Evolutionary conservation across 2,797 vertebrate species (phyloP).

Genomic region (Trichosurus vulpecula): DNA sequence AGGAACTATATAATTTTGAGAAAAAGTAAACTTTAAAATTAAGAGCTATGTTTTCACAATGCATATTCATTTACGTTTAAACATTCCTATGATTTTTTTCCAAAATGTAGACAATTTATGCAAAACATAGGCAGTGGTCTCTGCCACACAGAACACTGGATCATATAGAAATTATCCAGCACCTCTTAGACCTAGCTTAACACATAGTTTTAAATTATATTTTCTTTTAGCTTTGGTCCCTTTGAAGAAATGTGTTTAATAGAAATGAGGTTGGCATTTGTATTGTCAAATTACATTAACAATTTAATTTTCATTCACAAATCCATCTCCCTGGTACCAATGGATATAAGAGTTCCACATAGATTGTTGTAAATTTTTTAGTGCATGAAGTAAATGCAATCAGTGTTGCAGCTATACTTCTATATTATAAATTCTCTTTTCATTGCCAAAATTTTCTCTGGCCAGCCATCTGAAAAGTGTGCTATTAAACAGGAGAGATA

Average conservation of each 20-base stretch:
- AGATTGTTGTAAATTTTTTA: not conserved
- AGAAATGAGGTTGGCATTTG: not conserved
- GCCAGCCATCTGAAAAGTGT: not conserved
- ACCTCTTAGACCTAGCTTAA: not conserved
- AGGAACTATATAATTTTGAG: not conserved
- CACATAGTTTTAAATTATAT: not conserved
- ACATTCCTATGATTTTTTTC: not conserved
- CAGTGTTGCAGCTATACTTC: not conserved
- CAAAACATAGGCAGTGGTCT: not conserved
- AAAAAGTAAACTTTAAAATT: not conserved
- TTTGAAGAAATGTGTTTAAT: not conserved
- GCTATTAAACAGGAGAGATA: not conserved
- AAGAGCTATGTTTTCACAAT: not conserved
- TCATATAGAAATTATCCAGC: not conserved
- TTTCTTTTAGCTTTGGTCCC: not conserved
- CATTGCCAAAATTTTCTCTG: not conserved
- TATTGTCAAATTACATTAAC: not conserved
- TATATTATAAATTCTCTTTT: not conserved
- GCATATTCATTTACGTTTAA: not conserved
- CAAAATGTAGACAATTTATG: not conserved
- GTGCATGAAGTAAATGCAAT: not conserved
- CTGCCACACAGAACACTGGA: not conserved
- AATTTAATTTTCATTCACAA: not conserved
- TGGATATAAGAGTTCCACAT: not conserved
- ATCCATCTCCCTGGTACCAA: not conserved